phyloP scores from a whole-genome alignment of 1,140 invertebrate species.

The Drosophila bocqueti region DNA sequence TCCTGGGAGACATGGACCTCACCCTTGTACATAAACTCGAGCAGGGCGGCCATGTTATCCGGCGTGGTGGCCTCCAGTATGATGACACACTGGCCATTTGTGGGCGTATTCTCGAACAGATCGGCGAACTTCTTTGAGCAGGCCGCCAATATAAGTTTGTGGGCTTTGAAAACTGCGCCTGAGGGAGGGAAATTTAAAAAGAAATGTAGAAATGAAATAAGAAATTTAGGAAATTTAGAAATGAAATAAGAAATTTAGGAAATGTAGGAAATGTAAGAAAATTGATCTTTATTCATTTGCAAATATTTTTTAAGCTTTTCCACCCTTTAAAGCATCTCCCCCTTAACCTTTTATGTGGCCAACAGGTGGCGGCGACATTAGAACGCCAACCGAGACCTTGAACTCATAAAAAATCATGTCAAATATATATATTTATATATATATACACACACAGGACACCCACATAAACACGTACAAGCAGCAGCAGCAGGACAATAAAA shows the following conservation, averaged over 20 bases:
- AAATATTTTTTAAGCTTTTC: not conserved
- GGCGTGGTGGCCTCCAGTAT: conserved; percentile 95
- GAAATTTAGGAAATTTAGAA: too few relatives aligned
- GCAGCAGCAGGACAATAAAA: conserved; percentile 69
- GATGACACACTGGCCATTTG: conserved; percentile 92
- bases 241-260: too few relatives aligned
- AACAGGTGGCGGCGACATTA: conserved; percentile 69
- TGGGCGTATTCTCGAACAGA: conserved; percentile 94
- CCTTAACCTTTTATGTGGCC: conserved; percentile 30
- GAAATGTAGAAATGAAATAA: too few relatives aligned
- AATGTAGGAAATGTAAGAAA: not conserved
- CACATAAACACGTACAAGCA: conserved; percentile 42
- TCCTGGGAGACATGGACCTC: conserved; percentile 96
- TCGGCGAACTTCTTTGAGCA: conserved; percentile 97
- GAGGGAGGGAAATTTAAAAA: conserved; percentile 84
- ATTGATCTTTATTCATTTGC: not conserved
- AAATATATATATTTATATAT: conserved; percentile 58
- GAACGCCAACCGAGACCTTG: conserved; percentile 74
- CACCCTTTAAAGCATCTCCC: conserved; percentile 51
- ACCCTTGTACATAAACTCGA: conserved; percentile 97
- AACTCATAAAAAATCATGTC: conserved; percentile 84
- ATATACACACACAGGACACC: conserved; percentile 10
- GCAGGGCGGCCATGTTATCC: conserved; percentile 94
- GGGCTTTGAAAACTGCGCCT: conserved; percentile 96
- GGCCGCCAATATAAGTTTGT: conserved; percentile 95